Evolutionary conservation across 2,797 vertebrate species (phyloP), one percentile per base, ranked within the genome.

Genomic region (Poeciliopsis turneri): DNA sequence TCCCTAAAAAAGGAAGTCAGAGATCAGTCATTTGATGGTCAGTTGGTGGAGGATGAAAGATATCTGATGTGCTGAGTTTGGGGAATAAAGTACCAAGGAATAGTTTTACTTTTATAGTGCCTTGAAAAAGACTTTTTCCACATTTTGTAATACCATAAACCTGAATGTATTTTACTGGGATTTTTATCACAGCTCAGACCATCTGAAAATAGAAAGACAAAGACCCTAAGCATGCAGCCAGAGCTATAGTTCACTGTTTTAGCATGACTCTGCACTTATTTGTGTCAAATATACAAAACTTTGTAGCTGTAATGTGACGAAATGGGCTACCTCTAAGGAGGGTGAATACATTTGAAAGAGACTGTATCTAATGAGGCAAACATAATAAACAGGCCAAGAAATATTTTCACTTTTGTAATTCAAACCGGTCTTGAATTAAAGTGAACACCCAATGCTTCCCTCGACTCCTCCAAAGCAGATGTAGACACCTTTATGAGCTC

Each of bases 1-100:
- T 68, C 74, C 84, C 85, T 84, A 84, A 85, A 91, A 92, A 91
- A 87, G 90, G 89, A 91, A 90, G 84, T 86, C 76, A 80, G 82
- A 85, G 82, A 85, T 86, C 88, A 80, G 86, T 87, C 88, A 88
- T 89, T 86, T 87, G 84, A 92, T 71, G 85, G 89, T 86, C 90
- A 92, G 88, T 87, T 92, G 86, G 86, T 80, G 78, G 78, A 36
- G 72, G 73, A 71, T 64, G 78, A 91, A 83, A 79, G 76, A 72
- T 82, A 87, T 89, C 89, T 89, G 87, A 90, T 86, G 80, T 84
- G 79, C 84, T 73, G 78, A n/a, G 77, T 77, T 70, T 1, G 30
- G 76, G 78, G 78, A 83, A 75, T 41, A 78, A 78, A 78, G 74
- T 72, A 84, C 57, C 61, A 68, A 77, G 70, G 85, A 81, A 79